These are phyloP conservation scores for Nicator chloris DNA, from an alignment of 2,113 vertebrate genomes.

Conservation along the genomic window DNA sequence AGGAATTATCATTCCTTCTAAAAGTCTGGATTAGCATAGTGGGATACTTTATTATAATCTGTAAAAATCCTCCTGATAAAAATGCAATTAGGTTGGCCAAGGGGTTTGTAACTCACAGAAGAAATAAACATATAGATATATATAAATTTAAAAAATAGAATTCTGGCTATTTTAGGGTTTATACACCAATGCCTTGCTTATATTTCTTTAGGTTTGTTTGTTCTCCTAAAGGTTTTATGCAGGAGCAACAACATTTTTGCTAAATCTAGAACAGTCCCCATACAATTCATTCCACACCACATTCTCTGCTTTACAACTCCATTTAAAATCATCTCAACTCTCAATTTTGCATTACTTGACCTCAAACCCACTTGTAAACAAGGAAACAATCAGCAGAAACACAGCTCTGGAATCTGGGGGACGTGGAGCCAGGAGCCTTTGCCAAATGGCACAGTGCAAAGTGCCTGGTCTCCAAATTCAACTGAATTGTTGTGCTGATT, in stretches of 20 bases:
- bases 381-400: not conserved
- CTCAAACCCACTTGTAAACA: not conserved
- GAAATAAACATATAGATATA: not conserved
- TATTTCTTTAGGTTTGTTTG: not conserved
- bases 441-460: not conserved
- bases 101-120: not conserved
- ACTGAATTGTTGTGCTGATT: not conserved
- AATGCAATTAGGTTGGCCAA: not conserved
- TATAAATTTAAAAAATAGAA: not conserved
- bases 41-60: constrained; percentile 11
- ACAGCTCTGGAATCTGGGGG: not conserved
- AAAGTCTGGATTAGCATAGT: not conserved
- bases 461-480: not conserved
- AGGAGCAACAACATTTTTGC: not conserved
- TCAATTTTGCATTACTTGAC: not conserved
- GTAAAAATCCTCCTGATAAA: constrained; percentile 17
- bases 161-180: not conserved
- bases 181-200: not conserved
- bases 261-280: not conserved
- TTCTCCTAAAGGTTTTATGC: not conserved
- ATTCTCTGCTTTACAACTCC: not conserved
- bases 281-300: not conserved
- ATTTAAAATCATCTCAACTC: not conserved
- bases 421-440: not conserved
- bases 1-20: not conserved